A percentile compares a stretch with the other conserved stretches of the same genome.
phyloP scores from a whole-genome alignment of 2,113 vertebrate species.

The Periophthalmodon schlosseri region DNA sequence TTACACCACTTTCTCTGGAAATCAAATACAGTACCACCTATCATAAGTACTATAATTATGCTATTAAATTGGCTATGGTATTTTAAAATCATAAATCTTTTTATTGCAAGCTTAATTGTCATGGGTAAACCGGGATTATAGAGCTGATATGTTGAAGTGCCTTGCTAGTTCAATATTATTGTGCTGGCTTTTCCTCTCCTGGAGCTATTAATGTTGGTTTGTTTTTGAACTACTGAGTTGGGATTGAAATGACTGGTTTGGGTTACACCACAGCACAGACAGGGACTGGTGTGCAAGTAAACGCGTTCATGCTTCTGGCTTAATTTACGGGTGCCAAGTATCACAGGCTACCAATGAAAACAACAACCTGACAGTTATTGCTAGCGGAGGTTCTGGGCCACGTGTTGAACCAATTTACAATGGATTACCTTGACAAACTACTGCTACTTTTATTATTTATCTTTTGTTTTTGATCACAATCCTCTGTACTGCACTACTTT shows the following conservation, averaged over 20 bases:
- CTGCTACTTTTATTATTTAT: conserved; percentile 12
- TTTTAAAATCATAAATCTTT: conserved; percentile 10
- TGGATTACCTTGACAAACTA: conserved; percentile 6
- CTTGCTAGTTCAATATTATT: conserved; percentile 48
- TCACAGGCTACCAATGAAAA: conserved; percentile 48
- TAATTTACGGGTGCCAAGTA: conserved; percentile 31
- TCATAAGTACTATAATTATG: background rate
- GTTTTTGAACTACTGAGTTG: conserved; percentile 60
- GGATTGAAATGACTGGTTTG: conserved; percentile 55
- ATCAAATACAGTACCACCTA: conserved; percentile 19
- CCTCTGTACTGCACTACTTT: conserved; percentile 12
- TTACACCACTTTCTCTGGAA: conserved; percentile 64
- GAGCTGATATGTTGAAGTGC: conserved; percentile 23
- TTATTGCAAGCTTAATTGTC: conserved; percentile 33
- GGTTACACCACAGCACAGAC: conserved; percentile 60
- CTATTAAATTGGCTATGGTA: background rate
- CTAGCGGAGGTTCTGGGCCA: conserved; percentile 28
- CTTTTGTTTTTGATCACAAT: conserved; percentile 15
- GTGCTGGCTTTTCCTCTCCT: conserved; percentile 52
- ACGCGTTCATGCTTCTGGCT: conserved; percentile 48
- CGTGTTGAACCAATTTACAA: conserved; percentile 21
- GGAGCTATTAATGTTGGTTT: conserved; percentile 62
- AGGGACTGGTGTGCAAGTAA: conserved; percentile 50
- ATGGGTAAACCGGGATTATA: conserved; percentile 36
- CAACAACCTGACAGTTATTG: conserved; percentile 45